These are phyloP conservation scores for Syngnathus rostellatus DNA, from an alignment of 2,797 vertebrate species.

Conservation along the genomic window DNA sequence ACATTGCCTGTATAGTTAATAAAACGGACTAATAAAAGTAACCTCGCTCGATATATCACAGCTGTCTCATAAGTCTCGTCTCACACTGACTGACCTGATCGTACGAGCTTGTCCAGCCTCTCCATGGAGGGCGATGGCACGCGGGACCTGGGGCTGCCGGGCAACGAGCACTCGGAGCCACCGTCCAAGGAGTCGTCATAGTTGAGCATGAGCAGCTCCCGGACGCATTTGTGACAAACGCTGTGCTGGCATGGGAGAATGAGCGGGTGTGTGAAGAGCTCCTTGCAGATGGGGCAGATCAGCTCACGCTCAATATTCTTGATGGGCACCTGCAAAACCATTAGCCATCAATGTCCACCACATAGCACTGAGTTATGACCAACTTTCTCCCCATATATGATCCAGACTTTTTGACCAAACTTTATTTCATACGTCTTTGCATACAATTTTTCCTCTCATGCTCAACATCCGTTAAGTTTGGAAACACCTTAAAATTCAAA, in stretches of 20 bases:
- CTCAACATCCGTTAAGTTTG: too few species aligned
- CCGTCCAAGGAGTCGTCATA: constrained; percentile 84
- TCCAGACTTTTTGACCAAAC: neutral
- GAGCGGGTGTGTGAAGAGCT: constrained; percentile 91
- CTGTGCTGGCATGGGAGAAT: constrained; percentile 97
- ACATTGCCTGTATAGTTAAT: neutral
- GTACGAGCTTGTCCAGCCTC: constrained; percentile 81
- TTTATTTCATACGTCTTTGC: neutral
- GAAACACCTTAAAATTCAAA: too few species aligned
- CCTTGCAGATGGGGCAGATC: constrained; percentile 94
- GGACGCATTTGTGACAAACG: constrained; percentile 91
- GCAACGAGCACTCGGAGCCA: constrained; percentile 85
- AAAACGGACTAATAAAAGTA: neutral
- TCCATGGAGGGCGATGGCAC: constrained; percentile 85
- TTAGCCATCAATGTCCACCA: neutral
- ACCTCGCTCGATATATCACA: neutral
- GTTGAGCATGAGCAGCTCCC: constrained; percentile 84
- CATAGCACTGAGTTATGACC: neutral
- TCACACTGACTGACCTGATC: constrained; percentile 84
- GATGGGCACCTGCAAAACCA: constrained; percentile 76
- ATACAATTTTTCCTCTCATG: neutral
- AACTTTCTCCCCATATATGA: neutral
- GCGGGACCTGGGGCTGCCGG: constrained; percentile 83
- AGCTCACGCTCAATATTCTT: constrained; percentile 95
- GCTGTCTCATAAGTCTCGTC: neutral